Conservation (phyloP, 35 echinoderm and acorn worm species). For the Apostichopus californicus region DNA sequence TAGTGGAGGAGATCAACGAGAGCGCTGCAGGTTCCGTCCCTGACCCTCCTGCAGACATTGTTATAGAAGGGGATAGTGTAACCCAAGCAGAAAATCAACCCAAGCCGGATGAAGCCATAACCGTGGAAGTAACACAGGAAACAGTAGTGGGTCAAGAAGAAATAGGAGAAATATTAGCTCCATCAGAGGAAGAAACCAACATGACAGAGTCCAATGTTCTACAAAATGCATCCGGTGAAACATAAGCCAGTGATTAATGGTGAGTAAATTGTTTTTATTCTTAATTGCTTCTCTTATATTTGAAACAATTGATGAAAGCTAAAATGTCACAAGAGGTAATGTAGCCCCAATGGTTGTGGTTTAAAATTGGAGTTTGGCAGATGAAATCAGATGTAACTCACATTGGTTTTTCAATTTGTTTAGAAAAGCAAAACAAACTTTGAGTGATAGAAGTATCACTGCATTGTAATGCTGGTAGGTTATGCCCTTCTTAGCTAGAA, state of each 20-base stretch:
- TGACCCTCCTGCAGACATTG: background rate
- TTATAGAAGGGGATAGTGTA: background rate
- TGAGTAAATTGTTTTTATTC: background rate
- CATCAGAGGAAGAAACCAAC: background rate
- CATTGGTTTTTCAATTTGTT: too few species aligned
- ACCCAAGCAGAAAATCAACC: background rate
- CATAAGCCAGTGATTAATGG: background rate
- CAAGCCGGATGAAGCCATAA: background rate
- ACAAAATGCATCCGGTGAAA: background rate
- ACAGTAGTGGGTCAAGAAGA: background rate
- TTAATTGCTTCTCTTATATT: background rate
- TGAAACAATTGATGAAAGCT: too few species aligned
- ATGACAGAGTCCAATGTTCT: background rate
- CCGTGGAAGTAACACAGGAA: background rate
- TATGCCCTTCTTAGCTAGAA: too few species aligned
- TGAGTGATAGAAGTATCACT: too few species aligned
- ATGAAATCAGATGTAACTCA: too few species aligned
- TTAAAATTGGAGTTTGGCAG: too few species aligned
- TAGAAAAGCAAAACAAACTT: too few species aligned
- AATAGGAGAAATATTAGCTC: constrained; percentile 9
- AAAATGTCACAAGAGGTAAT: too few species aligned
- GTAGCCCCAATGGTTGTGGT: too few species aligned
- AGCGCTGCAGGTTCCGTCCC: background rate
- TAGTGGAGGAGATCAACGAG: background rate
- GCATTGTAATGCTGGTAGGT: too few species aligned